These are phyloP conservation scores for Drosophila mayri DNA, from an alignment of 1,140 invertebrate species.

Conservation along the genomic window DNA sequence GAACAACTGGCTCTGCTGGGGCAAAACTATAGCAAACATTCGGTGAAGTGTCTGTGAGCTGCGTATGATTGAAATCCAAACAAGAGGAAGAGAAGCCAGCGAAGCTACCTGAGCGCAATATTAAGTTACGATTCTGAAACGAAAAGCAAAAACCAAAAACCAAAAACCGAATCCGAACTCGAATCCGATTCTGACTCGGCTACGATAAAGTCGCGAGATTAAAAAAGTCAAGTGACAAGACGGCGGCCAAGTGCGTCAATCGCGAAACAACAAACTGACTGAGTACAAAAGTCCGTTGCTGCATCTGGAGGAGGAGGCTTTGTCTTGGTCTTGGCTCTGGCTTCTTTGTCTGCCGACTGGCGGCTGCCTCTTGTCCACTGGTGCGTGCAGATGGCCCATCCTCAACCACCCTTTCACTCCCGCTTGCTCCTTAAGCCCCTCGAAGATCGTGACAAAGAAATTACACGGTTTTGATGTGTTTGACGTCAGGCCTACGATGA, in stretches of 20 bases:
- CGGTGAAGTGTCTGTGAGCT: constrained; percentile 33
- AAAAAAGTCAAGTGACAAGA: constrained; percentile 81
- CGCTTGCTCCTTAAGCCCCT: not conserved
- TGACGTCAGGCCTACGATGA: constrained; percentile 52
- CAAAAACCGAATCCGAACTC: constrained; percentile 41
- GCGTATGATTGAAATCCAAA: constrained; percentile 43
- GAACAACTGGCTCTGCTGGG: constrained; percentile 43
- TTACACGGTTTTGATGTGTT: constrained; percentile 54
- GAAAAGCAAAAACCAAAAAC: constrained; percentile 25
- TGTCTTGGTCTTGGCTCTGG: constrained; percentile 14
- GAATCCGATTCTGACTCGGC: constrained; percentile 69
- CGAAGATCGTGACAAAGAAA: constrained; percentile 67
- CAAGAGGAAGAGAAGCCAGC: constrained; percentile 25
- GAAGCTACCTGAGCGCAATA: constrained; percentile 72
- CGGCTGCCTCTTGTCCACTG: constrained; percentile 32
- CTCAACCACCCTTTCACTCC: not conserved
- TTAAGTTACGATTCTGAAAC: constrained; percentile 62
- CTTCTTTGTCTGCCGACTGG: constrained; percentile 35
- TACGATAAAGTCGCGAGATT: constrained; percentile 82
- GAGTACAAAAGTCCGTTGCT: constrained; percentile 53
- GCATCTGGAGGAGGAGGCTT: constrained; percentile 19
- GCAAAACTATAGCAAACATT: constrained; percentile 76
- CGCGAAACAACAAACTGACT: constrained; percentile 46
- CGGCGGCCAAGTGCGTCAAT: constrained; percentile 76
- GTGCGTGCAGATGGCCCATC: constrained; percentile 46